Conservation (phyloP, 2,888 invertebrate species). For the Melinaea menophilus region DNA sequence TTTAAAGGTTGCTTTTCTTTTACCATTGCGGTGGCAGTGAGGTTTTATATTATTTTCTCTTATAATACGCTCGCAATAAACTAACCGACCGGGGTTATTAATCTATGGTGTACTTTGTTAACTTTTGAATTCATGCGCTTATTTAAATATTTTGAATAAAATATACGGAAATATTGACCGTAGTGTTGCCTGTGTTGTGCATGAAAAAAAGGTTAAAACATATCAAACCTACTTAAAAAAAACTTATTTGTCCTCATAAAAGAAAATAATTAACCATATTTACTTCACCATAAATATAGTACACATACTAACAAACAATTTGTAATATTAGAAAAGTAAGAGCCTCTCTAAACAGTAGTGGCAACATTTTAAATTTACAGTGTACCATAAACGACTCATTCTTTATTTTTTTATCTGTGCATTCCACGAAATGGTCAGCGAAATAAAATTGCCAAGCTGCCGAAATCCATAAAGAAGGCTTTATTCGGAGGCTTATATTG, state of each 20-base stretch:
- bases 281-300: constrained; percentile 11
- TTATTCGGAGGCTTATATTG: constrained; percentile 55
- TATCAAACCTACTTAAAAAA: constrained; percentile 8
- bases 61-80: constrained; percentile 41
- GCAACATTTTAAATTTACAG: constrained; percentile 41
- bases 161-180: neutral
- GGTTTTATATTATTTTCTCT: constrained; percentile 51
- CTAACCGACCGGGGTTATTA: constrained; percentile 37
- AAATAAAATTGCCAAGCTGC: constrained; percentile 62
- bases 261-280: neutral
- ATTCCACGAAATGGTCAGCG: constrained; percentile 55
- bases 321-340: constrained; percentile 26
- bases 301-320: constrained; percentile 24
- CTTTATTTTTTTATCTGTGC: constrained; percentile 45
- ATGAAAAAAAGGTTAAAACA: neutral
- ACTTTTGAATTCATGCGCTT: constrained; percentile 1
- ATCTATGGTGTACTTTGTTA: constrained; percentile 30
- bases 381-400: constrained; percentile 31
- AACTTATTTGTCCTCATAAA: too few species aligned
- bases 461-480: constrained; percentile 68
- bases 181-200: neutral
- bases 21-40: constrained; percentile 55
- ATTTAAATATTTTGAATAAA: constrained; percentile 1
- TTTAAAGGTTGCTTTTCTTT: constrained; percentile 56
- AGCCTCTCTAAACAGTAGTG: constrained; percentile 33